Conservation (phyloP, 2,113 vertebrate genomes). For the Dryoscopus gambensis region DNA sequence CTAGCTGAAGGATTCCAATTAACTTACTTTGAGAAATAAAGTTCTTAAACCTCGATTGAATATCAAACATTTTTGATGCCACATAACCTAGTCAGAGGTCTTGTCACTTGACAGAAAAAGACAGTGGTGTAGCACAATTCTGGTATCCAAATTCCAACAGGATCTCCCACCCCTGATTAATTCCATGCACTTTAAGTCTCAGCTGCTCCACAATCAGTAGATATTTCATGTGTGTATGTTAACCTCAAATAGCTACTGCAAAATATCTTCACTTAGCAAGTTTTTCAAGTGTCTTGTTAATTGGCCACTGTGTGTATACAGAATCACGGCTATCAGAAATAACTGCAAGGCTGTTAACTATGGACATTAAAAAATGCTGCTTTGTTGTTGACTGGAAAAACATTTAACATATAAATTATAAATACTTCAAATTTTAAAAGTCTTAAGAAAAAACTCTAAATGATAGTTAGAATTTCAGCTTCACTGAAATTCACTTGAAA, state of each 20-base stretch:
- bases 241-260: neutral
- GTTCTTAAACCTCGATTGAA: neutral
- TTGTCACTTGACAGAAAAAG: neutral
- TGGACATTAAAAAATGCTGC: neutral
- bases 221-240: neutral
- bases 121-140: fast-evolving
- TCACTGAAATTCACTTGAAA: neutral
- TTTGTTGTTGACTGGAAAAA: neutral
- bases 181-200: neutral
- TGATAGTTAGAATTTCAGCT: neutral
- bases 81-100: neutral
- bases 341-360: neutral
- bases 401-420: neutral
- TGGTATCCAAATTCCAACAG: neutral
- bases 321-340: neutral
- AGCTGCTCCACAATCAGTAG: neutral
- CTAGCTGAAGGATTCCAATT: neutral
- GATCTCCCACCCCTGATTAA: neutral
- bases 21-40: neutral
- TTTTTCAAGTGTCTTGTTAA: neutral
- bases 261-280: neutral
- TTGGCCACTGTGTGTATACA: neutral
- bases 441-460: neutral
- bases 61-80: neutral
- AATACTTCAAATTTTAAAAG: neutral